Percentiles rank a stretch among this genome's conserved stretches.
Conservation (phyloP, 64 coral and sea anemone genomes). For the Stichodactyla helianthus region DNA sequence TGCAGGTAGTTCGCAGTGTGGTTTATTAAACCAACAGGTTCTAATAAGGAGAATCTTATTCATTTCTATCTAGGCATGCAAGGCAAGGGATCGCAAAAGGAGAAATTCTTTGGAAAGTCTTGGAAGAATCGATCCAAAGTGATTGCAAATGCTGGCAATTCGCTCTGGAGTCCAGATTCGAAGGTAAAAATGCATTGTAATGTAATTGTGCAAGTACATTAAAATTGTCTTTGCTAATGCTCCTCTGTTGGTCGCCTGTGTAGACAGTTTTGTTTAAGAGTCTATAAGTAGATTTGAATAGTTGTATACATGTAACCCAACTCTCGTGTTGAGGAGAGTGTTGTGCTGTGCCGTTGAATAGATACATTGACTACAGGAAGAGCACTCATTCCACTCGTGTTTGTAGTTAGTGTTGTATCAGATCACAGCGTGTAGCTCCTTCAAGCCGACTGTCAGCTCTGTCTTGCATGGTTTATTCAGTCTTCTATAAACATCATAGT, state of each 20-base stretch:
- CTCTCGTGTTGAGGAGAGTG: neutral
- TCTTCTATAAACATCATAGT: conserved; percentile 9
- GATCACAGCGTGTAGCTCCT: conserved; percentile 43
- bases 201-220: neutral
- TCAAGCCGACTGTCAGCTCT: conserved; percentile 30
- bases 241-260: neutral
- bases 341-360: neutral
- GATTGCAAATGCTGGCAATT: conserved; percentile 81
- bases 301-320: neutral
- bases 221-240: neutral
- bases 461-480: conserved; percentile 20
- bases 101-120: conserved; percentile 74
- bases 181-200: neutral
- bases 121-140: conserved; percentile 89
- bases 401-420: conserved; percentile 50
- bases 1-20: neutral
- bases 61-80: conserved; percentile 74
- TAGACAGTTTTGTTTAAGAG: conserved; percentile 2
- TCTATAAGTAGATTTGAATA: conserved; percentile 13
- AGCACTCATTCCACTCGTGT: conserved; percentile 67
- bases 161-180: conserved; percentile 59
- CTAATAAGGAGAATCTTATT: conserved; percentile 7
- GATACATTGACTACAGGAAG: too few species aligned
- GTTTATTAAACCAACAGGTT: neutral
- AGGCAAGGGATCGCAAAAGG: conserved; percentile 77